These are phyloP conservation scores for Steinernema hermaphroditum DNA, from an alignment of 2,888 invertebrate species.

Conservation along the genomic window DNA sequence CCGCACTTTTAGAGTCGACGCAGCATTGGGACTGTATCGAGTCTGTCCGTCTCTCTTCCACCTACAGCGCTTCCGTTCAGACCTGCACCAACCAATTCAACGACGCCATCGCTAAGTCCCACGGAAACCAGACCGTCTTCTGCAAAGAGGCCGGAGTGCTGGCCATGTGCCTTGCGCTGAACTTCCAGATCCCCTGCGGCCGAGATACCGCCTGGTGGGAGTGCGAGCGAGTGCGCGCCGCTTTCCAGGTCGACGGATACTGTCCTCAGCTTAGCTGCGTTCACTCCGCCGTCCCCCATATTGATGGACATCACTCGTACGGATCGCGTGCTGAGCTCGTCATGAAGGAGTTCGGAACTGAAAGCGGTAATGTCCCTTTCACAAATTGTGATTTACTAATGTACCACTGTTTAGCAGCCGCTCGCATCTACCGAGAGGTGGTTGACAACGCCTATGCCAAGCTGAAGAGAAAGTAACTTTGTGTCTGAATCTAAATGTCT, in stretches of 20 bases:
- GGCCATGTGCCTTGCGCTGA: constrained; percentile 10
- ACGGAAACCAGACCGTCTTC: neutral
- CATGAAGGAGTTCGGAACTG: neutral
- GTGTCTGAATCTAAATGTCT: no score
- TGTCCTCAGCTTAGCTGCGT: constrained; percentile 6
- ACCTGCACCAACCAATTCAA: neutral
- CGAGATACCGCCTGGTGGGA: constrained; percentile 8
- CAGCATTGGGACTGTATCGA: constrained; percentile 17
- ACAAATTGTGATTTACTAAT: neutral
- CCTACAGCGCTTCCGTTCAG: neutral
- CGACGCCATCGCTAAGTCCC: neutral
- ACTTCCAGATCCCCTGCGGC: neutral
- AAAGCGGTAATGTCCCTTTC: neutral
- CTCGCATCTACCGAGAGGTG: neutral
- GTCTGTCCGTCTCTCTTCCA: neutral
- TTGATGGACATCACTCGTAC: neutral
- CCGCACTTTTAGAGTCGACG: constrained; percentile 3
- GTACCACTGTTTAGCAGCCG: neutral
- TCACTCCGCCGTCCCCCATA: neutral
- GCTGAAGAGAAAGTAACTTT: neutral
- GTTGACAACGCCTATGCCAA: neutral
- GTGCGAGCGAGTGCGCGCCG: constrained; percentile 6
- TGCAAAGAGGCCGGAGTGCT: neutral
- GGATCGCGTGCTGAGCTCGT: neutral
- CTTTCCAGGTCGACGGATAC: constrained; percentile 17